These are phyloP conservation scores for Troglohyphantes excavatus DNA, from an alignment of 2,888 invertebrate species.

Conservation along the genomic window DNA sequence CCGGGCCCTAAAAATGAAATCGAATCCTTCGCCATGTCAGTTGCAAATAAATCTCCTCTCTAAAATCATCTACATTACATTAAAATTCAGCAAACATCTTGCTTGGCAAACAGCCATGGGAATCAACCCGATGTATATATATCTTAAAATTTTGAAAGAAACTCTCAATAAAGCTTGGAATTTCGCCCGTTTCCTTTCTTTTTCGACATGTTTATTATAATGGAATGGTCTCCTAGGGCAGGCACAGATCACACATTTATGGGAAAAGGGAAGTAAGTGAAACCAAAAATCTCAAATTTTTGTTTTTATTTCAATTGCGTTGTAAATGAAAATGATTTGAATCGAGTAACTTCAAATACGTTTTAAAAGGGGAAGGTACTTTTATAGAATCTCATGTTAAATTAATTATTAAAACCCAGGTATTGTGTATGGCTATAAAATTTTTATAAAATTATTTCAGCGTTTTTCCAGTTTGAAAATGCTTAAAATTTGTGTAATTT, in stretches of 20 bases:
- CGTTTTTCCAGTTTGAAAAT: too few species aligned
- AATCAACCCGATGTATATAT: constrained; percentile 59
- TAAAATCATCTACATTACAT: constrained; percentile 66
- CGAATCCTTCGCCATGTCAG: constrained; percentile 53
- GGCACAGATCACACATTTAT: constrained; percentile 31
- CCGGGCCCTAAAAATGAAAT: constrained; percentile 47
- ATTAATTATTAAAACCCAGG: not conserved
- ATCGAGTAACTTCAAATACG: not conserved
- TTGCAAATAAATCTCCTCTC: constrained; percentile 63
- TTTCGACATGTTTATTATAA: constrained; percentile 63
- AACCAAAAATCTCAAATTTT: constrained; percentile 20
- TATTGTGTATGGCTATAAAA: too few species aligned
- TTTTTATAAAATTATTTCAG: too few species aligned
- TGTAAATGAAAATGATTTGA: not conserved
- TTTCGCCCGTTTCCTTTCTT: constrained; percentile 40
- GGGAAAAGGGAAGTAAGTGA: constrained; percentile 46
- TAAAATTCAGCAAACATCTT: constrained; percentile 74
- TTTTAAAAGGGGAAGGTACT: not conserved
- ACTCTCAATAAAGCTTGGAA: constrained; percentile 65
- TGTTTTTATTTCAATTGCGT: constrained; percentile 29
- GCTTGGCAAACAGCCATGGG: constrained; percentile 69
- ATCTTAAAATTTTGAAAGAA: constrained; percentile 66
- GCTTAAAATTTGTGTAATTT: too few species aligned
- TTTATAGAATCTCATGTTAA: not conserved
- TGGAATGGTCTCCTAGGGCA: constrained; percentile 38